Percentiles rank a stretch among this genome's conserved stretches.
Conservation (phyloP, 1,140 invertebrate genomes). For the Eueides isabella region DNA sequence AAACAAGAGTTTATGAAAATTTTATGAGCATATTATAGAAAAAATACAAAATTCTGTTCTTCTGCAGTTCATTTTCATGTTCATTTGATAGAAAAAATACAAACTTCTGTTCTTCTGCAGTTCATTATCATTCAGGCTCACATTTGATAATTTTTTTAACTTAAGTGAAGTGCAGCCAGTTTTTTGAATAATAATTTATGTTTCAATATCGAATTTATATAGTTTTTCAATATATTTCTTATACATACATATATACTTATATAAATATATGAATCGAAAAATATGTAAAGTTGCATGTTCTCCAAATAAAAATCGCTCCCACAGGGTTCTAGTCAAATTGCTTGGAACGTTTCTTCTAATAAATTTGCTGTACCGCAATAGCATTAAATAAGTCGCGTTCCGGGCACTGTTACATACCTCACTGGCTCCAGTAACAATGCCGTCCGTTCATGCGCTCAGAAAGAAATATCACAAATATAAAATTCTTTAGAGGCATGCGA, state of each 20-base stretch:
- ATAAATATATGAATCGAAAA: neutral
- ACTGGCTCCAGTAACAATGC: constrained; percentile 26
- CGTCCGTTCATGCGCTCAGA: constrained; percentile 19
- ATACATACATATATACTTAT: neutral
- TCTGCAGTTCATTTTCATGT: too few species aligned
- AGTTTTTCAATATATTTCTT: neutral
- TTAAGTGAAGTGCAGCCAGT: too few species aligned
- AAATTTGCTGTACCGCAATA: constrained; percentile 29
- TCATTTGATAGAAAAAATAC: too few species aligned
- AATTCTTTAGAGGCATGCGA: constrained; percentile 19
- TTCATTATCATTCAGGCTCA: too few species aligned
- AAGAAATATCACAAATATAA: constrained; percentile 32
- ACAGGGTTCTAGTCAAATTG: constrained; percentile 22
- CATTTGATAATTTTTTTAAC: too few species aligned
- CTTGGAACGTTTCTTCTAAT: constrained; percentile 29
- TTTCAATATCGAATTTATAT: too few species aligned
- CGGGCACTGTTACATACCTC: constrained; percentile 29
- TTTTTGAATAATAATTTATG: too few species aligned
- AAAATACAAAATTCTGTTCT: too few species aligned
- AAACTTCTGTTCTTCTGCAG: too few species aligned
- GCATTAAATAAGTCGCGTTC: constrained; percentile 35
- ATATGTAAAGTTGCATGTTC: constrained; percentile 4
- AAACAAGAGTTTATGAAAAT: too few species aligned
- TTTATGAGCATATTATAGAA: too few species aligned
- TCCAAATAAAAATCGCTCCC: neutral